Evolutionary conservation across 2,888 invertebrate genomes (phyloP).

Genomic region (Synanthedon andrenaeformis): DNA sequence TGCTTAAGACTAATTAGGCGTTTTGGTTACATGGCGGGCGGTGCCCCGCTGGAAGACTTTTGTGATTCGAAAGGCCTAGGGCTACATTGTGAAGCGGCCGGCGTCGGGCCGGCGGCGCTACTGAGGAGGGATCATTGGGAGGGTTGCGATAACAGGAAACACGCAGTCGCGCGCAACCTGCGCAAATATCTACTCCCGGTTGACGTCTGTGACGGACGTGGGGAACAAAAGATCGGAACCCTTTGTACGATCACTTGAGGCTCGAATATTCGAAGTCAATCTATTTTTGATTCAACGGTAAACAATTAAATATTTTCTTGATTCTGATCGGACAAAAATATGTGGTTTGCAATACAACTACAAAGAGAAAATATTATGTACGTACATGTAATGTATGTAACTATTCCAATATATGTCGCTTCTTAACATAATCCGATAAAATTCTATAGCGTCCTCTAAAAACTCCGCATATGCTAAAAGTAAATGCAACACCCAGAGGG

Average conservation of each 20-base stretch:
- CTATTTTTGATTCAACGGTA: too few species aligned
- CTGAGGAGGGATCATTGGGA: slow-evolving; percentile 30
- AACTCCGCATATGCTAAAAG: too few species aligned
- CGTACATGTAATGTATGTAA: too few species aligned
- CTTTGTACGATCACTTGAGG: slow-evolving; percentile 10
- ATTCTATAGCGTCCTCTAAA: too few species aligned
- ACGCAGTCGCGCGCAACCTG: slow-evolving; percentile 51
- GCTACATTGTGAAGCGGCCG: slow-evolving; percentile 58
- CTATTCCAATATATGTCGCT: too few species aligned
- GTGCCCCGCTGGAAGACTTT: slow-evolving; percentile 54
- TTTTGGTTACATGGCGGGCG: slow-evolving; percentile 39
- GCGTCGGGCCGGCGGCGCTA: slow-evolving; percentile 62
- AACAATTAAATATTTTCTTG: too few species aligned
- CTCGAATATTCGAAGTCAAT: background rate
- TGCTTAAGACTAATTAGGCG: slow-evolving; percentile 44
- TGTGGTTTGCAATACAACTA: too few species aligned
- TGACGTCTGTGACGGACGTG: slow-evolving; percentile 34
- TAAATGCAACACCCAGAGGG: too few species aligned
- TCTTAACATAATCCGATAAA: too few species aligned
- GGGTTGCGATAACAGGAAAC: slow-evolving; percentile 19
- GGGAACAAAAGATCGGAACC: slow-evolving; percentile 25
- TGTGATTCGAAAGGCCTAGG: slow-evolving; percentile 30
- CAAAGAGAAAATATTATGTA: too few species aligned
- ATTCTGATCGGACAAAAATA: too few species aligned
- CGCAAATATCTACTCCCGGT: slow-evolving; percentile 39